phyloP scores from a whole-genome alignment of 2,888 invertebrate genomes.

The Platycheirus albimanus region DNA sequence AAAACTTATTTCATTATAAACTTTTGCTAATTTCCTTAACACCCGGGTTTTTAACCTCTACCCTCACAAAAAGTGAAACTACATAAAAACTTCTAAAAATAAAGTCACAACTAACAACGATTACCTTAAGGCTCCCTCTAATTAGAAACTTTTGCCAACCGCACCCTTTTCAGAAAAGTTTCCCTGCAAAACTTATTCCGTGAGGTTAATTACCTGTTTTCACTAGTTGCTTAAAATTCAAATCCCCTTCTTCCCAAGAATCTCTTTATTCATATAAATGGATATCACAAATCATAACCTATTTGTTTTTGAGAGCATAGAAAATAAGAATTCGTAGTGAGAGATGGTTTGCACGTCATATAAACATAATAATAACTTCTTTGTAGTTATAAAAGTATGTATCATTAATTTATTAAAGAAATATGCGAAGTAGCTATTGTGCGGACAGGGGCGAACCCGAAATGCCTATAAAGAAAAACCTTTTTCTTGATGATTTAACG shows the following conservation, averaged over 20 bases:
- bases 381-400: constrained; percentile 43
- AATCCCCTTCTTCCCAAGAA: constrained; percentile 1
- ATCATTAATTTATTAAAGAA: constrained; percentile 63
- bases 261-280: constrained; percentile 16
- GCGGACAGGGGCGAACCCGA: constrained; percentile 24
- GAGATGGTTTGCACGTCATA: constrained; percentile 50
- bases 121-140: constrained; percentile 44
- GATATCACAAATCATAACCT: constrained; percentile 67
- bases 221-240: constrained; percentile 32
- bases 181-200: constrained; percentile 38
- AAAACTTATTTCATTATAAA: constrained; percentile 12
- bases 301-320: constrained; percentile 11
- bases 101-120: constrained; percentile 57
- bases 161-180: constrained; percentile 55
- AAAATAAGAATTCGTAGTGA: constrained; percentile 50
- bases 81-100: constrained; percentile 23
- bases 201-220: constrained; percentile 64
- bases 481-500: constrained; percentile 38
- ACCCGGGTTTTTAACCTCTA: constrained; percentile 26
- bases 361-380: constrained; percentile 20
- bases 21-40: constrained; percentile 25
- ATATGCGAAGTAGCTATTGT: not conserved
- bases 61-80: constrained; percentile 19
- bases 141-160: constrained; percentile 63
- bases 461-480: constrained; percentile 40